Conservation (phyloP, 2,888 invertebrate species). For the Oconnorella tubifera region DNA sequence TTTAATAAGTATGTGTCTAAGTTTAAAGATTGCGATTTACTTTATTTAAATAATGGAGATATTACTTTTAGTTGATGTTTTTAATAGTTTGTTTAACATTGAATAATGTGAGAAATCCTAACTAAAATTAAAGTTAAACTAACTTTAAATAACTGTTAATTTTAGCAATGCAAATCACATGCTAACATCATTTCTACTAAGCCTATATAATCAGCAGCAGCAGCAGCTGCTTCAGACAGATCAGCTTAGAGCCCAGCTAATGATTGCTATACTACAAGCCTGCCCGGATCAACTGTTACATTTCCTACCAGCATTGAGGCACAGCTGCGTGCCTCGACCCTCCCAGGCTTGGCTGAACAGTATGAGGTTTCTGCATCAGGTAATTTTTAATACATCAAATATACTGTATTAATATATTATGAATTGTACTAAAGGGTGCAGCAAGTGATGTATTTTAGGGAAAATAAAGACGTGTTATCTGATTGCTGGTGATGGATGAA, state of each 20-base stretch:
- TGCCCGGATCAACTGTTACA: conserved; percentile 45
- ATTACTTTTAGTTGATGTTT: neutral
- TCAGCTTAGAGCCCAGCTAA: conserved; percentile 36
- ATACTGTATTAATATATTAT: too few species aligned
- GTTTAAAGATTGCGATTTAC: too few species aligned
- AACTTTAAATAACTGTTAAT: neutral
- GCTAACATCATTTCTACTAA: conserved; percentile 25
- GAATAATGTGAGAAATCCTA: neutral
- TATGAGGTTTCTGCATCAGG: conserved; percentile 42
- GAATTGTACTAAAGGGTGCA: conserved; percentile 33
- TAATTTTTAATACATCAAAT: conserved; percentile 36
- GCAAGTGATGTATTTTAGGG: too few species aligned
- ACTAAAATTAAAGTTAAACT: neutral
- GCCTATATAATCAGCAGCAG: conserved; percentile 13
- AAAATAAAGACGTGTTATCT: too few species aligned
- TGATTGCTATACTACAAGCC: conserved; percentile 38
- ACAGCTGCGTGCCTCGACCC: conserved; percentile 39
- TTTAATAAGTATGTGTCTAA: too few species aligned
- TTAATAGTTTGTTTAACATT: neutral
- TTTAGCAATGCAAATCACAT: conserved; percentile 35
- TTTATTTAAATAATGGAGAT: neutral
- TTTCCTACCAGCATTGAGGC: conserved; percentile 39
- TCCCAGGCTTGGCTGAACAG: conserved; percentile 40
- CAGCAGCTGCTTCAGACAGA: conserved; percentile 21
- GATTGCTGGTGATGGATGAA: too few species aligned